A percentile compares a stretch with the other conserved stretches of the same genome.
Conservation (phyloP, 2,888 invertebrate genomes). For the Philaethria dido region DNA sequence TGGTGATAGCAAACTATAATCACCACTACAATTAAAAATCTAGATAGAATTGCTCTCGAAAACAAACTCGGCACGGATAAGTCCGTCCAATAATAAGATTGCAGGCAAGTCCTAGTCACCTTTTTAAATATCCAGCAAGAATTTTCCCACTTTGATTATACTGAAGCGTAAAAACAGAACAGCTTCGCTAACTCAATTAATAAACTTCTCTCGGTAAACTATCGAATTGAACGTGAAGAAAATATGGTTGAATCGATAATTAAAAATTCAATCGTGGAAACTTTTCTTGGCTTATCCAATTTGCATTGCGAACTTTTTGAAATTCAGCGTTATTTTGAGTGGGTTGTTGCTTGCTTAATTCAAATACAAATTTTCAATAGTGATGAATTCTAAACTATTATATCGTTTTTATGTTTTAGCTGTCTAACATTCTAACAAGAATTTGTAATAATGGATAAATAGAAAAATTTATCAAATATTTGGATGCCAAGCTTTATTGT, state of each 20-base stretch:
- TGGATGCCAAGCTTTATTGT: no score
- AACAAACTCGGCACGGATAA: constrained; percentile 47
- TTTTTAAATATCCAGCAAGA: constrained; percentile 56
- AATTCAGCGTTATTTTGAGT: constrained; percentile 14
- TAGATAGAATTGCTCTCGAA: constrained; percentile 43
- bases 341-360: constrained; percentile 1
- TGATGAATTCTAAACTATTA: not conserved
- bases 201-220: constrained; percentile 58
- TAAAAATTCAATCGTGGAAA: constrained; percentile 40
- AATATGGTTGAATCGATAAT: constrained; percentile 41
- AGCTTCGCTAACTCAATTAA: constrained; percentile 69
- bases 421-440: no score
- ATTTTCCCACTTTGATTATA: constrained; percentile 66
- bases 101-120: constrained; percentile 49
- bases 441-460: no score
- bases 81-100: constrained; percentile 46
- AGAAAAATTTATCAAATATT: no score
- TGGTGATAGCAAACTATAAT: constrained; percentile 44
- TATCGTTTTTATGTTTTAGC: not conserved
- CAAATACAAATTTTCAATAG: not conserved
- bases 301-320: constrained; percentile 33
- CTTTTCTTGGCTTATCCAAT: constrained; percentile 39
- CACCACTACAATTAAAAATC: constrained; percentile 50
- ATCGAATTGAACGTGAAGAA: constrained; percentile 48
- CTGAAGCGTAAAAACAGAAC: constrained; percentile 66